A percentile compares a stretch with the other conserved stretches of the same genome.
These are phyloP conservation scores for Drosophila multiciliata DNA, from an alignment of 2,888 invertebrate species.

Conservation along the genomic window DNA sequence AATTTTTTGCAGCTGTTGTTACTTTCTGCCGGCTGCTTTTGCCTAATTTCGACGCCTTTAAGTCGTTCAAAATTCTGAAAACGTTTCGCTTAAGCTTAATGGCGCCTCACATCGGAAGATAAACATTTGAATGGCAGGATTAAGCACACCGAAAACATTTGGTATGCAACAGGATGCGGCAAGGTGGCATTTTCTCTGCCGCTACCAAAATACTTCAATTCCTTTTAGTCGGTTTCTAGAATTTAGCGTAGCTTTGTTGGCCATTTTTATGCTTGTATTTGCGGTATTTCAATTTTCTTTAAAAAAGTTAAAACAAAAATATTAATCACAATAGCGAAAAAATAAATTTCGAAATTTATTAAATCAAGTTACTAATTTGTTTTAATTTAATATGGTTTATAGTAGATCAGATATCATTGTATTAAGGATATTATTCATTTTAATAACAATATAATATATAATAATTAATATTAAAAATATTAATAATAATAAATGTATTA, in stretches of 20 bases:
- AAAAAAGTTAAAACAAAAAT: no score
- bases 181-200: constrained; percentile 11
- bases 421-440: background rate
- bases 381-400: background rate
- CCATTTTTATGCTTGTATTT: background rate
- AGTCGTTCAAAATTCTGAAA: constrained; percentile 74
- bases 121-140: constrained; percentile 61
- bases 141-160: constrained; percentile 46
- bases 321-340: background rate
- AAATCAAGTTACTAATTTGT: accelerated
- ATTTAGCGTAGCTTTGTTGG: background rate
- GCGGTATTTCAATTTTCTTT: background rate
- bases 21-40: constrained; percentile 47
- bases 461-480: no score
- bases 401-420: background rate
- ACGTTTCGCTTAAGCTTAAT: constrained; percentile 71
- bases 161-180: constrained; percentile 68
- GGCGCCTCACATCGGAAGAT: constrained; percentile 70
- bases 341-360: background rate
- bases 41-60: constrained; percentile 63
- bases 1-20: constrained; percentile 82
- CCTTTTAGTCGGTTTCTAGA: no score
- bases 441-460: no score
- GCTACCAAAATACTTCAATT: background rate
- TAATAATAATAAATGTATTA: background rate